These are phyloP conservation scores for Oxystoma pomonae DNA, from an alignment of 2,888 invertebrate species.

Conservation along the genomic window DNA sequence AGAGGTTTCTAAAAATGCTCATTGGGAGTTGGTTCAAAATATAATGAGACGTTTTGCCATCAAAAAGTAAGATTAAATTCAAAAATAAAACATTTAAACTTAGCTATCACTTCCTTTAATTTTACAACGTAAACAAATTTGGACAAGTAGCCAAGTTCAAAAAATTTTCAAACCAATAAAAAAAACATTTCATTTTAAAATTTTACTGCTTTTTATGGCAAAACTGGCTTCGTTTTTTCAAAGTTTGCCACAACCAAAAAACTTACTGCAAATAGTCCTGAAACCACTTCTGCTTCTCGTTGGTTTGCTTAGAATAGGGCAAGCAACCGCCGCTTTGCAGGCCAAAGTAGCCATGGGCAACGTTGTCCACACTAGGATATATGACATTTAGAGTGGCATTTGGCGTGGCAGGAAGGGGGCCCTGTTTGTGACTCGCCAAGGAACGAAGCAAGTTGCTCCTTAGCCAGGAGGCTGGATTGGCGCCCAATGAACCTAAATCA, in stretches of 20 bases:
- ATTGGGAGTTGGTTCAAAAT: no score
- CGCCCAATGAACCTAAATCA: constrained; percentile 54
- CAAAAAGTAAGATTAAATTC: no score
- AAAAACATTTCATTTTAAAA: background rate
- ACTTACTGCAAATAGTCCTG: constrained; percentile 70
- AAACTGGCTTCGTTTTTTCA: background rate
- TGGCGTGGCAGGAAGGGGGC: constrained; percentile 53
- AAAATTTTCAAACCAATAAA: background rate
- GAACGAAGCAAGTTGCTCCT: constrained; percentile 68
- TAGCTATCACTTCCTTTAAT: background rate
- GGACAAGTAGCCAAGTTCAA: background rate
- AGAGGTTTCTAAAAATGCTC: no score
- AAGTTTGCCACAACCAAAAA: background rate
- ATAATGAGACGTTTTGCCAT: no score
- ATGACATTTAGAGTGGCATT: constrained; percentile 56
- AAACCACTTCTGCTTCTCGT: constrained; percentile 84
- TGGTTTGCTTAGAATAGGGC: constrained; percentile 68
- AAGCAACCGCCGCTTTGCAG: constrained; percentile 82
- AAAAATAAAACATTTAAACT: background rate
- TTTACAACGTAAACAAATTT: constrained; percentile 3
- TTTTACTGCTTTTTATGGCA: background rate
- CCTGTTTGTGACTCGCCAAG: constrained; percentile 52
- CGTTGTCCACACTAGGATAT: constrained; percentile 81
- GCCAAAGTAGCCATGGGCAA: constrained; percentile 79
- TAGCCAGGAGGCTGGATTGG: constrained; percentile 68